Percentiles rank a stretch among this genome's conserved stretches.
Conservation (phyloP, 2,888 invertebrate species). For the Xanthorhoe spadicearia region DNA sequence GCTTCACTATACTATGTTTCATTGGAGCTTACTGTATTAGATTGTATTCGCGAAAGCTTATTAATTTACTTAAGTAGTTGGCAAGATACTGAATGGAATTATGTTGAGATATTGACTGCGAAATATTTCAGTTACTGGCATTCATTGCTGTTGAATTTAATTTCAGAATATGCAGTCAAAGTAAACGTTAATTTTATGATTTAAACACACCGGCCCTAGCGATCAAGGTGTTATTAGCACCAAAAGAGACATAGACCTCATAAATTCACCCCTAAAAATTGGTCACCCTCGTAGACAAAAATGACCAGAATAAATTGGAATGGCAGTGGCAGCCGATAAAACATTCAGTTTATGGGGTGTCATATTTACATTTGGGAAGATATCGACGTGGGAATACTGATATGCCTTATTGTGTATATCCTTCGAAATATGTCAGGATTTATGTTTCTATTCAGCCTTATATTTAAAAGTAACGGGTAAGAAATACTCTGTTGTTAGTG, state of each 20-base stretch:
- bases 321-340: slow-evolving; percentile 82
- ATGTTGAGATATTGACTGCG: background rate
- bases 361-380: slow-evolving; percentile 82
- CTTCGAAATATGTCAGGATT: slow-evolving; percentile 11
- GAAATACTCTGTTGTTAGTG: slow-evolving; percentile 9
- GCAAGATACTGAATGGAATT: background rate
- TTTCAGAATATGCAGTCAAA: slow-evolving; percentile 10
- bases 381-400: slow-evolving; percentile 75
- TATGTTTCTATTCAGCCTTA: slow-evolving; percentile 1
- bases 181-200: slow-evolving; percentile 37
- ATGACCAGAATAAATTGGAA: slow-evolving; percentile 85
- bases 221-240: slow-evolving; percentile 64
- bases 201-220: slow-evolving; percentile 45
- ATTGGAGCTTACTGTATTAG: slow-evolving; percentile 10
- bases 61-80: slow-evolving; percentile 3
- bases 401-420: slow-evolving; percentile 57
- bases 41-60: slow-evolving; percentile 1
- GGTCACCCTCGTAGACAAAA: slow-evolving; percentile 82
- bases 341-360: slow-evolving; percentile 84
- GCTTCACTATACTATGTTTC: slow-evolving; percentile 65
- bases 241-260: slow-evolving; percentile 69
- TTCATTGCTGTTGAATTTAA: background rate
- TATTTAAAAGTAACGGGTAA: slow-evolving; percentile 8
- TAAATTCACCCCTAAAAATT: slow-evolving; percentile 80
- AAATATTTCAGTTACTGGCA: background rate